Base-by-base conservation (phyloP, 1,140 invertebrate species). In the Polyergus mexicanus region DNA sequence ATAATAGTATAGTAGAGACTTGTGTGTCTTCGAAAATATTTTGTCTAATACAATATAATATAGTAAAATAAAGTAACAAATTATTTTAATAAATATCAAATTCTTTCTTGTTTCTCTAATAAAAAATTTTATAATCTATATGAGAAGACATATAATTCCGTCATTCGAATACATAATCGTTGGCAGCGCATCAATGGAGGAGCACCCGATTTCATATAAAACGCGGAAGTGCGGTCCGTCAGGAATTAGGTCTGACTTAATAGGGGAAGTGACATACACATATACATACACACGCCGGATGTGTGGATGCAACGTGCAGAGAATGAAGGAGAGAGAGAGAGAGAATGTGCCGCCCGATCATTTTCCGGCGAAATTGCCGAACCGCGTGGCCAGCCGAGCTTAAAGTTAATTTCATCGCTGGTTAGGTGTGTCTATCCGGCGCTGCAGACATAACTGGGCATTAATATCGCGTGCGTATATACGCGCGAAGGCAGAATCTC, bases 391-490 rank as follows among this genome's bases (percentile, higher is more conserved):
- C 71, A 56, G 51, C 7, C 85, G 56, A 60, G 60, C 58, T 86
- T 84, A 62, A 41, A 87, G 88, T 88, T 90, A 90, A 90, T 90
- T 90, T 88, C 65, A 81, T 87, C 88, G 19, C 68, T 84, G 86
- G 72, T 87, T 90, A 85, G 88, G 86, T 85, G 86, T 85, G 89
- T 89, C 89, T 85, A 62, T 32, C 22, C 78, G 22, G 35, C 47
- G 60, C 44, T 5, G 54, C 68, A 85, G 78, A 85, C 60, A 62
- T 84, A 89, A 80, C 89, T 76, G 60, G 84, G 76, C 77, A 56
- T 76, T 84, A 75, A 90, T 84, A 85, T 86, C 77, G 88, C 83
- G 63, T 78, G 77, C 72, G 68, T 78, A 56, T 58, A 41, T 80
- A 19, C 38, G 47, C 22, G 69, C 76, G 66, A 85, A 84, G 62